These are phyloP conservation scores for Ormyrus pomaceus DNA, from an alignment of 2,888 invertebrate species.

Conservation along the genomic window DNA sequence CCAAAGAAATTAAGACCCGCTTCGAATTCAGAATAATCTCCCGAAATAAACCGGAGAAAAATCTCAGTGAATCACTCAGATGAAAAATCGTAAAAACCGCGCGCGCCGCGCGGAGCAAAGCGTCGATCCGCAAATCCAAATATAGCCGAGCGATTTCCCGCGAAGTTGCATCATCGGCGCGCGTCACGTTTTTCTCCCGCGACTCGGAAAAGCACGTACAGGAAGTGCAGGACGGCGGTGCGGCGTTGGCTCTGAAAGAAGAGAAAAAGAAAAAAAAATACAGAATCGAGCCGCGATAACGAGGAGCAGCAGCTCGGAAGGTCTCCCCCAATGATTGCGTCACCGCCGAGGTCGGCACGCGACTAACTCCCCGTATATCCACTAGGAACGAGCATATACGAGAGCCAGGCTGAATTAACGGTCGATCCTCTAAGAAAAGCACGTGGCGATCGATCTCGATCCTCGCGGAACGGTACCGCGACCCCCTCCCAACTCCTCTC, in stretches of 20 bases:
- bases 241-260: slow-evolving; percentile 3
- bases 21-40: no score
- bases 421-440: slow-evolving; percentile 31
- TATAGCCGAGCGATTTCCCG: no score
- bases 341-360: slow-evolving; percentile 55
- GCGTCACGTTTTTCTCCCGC: neutral
- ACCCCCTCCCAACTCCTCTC: slow-evolving; percentile 5
- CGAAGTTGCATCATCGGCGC: no score
- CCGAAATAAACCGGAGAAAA: neutral
- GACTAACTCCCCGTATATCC: neutral
- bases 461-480: slow-evolving; percentile 60
- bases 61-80: neutral
- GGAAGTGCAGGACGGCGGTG: neutral
- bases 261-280: slow-evolving; percentile 3
- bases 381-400: no score
- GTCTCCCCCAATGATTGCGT: slow-evolving; percentile 59
- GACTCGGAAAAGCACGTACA: neutral
- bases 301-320: slow-evolving; percentile 48
- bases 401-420: slow-evolving; percentile 23
- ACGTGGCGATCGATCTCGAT: slow-evolving; percentile 61
- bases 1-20: no score
- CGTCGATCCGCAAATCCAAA: no score
- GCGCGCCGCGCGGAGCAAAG: no score
- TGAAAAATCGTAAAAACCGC: no score
- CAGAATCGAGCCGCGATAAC: slow-evolving; percentile 35